phyloP scores from a whole-genome alignment of 2,797 vertebrate genomes.

The Dicrostonyx torquatus region DNA sequence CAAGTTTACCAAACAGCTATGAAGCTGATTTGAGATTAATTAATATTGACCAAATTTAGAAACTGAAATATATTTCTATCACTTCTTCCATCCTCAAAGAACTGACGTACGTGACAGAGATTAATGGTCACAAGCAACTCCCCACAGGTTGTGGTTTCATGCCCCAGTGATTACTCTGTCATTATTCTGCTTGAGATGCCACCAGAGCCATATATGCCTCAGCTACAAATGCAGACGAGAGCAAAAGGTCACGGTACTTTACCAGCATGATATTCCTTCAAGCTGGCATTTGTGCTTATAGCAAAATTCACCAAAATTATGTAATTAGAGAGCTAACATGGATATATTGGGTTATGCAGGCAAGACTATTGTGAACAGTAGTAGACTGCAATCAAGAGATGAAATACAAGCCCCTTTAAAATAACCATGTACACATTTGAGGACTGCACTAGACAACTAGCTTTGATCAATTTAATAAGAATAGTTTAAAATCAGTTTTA shows the following conservation, averaged over 20 bases:
- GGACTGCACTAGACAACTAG: neutral
- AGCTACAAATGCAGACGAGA: conserved; percentile 53
- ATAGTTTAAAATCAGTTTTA: neutral
- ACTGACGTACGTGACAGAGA: conserved; percentile 84
- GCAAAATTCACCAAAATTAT: conserved; percentile 66
- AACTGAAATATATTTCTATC: conserved; percentile 77
- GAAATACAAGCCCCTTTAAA: conserved; percentile 9
- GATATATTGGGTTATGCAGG: conserved; percentile 4
- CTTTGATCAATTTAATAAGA: neutral
- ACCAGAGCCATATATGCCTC: conserved; percentile 77
- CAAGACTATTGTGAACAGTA: conserved; percentile 25
- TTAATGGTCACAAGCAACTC: conserved; percentile 93
- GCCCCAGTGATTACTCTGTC: conserved; percentile 89
- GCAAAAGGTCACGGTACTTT: conserved; percentile 68
- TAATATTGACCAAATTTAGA: conserved; percentile 78
- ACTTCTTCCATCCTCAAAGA: conserved; percentile 56
- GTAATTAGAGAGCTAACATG: conserved; percentile 64
- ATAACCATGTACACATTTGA: neutral
- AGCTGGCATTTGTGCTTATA: conserved; percentile 58
- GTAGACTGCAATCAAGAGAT: neutral
- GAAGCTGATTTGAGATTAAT: conserved; percentile 64
- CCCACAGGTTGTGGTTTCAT: conserved; percentile 91
- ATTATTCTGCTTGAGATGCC: conserved; percentile 88
- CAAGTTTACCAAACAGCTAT: neutral
- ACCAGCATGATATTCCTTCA: conserved; percentile 71